Percentiles rank a stretch among this genome's conserved stretches.
These are phyloP conservation scores for Entomyzon cyanotis DNA, from an alignment of 2,113 vertebrate genomes.

Conservation along the genomic window DNA sequence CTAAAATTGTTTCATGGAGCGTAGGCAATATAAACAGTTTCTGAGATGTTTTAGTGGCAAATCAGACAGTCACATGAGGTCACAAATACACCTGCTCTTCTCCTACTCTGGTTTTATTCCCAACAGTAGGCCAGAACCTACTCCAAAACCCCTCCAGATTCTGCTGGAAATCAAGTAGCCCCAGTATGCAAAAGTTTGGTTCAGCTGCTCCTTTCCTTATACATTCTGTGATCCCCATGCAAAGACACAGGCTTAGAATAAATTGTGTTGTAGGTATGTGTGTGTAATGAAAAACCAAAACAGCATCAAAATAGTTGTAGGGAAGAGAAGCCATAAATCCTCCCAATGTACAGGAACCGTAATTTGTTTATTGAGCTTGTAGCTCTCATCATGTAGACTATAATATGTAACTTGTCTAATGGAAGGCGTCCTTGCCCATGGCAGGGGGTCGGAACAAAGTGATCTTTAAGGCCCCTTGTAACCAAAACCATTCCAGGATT, in stretches of 20 bases:
- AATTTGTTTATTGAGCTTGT: not conserved
- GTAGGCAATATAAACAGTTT: not conserved
- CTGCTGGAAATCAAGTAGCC: not conserved
- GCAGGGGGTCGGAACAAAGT: not conserved
- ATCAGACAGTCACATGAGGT: not conserved
- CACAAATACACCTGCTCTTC: not conserved
- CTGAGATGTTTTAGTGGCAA: not conserved
- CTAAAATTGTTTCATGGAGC: not conserved
- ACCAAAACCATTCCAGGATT: not conserved
- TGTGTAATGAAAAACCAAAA: not conserved
- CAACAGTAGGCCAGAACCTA: not conserved
- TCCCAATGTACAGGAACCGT: not conserved
- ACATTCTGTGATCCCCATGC: accelerated
- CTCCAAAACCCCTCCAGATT: not conserved
- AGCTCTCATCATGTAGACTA: not conserved
- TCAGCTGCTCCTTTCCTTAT: not conserved
- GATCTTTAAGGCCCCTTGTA: not conserved
- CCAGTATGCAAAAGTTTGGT: accelerated
- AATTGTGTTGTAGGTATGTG: accelerated
- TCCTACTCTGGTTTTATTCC: not conserved
- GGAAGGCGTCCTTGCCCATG: not conserved
- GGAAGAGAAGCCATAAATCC: not conserved
- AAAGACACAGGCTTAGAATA: not conserved
- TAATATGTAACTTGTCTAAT: too few relatives aligned
- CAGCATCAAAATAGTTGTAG: not conserved